Evolutionary conservation across 2,888 invertebrate species (phyloP).

Genomic region (Microdon myrmicae): DNA sequence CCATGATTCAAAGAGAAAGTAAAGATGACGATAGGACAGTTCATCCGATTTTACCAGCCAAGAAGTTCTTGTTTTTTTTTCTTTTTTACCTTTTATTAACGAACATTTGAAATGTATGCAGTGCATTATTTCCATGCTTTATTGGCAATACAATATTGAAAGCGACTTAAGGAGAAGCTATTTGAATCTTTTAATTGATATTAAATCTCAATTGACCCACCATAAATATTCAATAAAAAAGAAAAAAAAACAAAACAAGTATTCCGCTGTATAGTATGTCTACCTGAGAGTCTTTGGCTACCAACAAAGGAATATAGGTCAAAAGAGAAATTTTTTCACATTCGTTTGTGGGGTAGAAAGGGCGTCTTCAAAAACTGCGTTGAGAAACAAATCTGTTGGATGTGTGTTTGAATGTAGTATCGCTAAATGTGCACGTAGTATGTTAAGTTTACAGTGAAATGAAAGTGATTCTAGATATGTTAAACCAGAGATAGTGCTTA

Average conservation of each 20-base stretch:
- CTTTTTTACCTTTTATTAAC: too few relatives aligned
- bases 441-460: slow-evolving; percentile 10
- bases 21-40: slow-evolving; percentile 18
- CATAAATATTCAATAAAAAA: too few relatives aligned
- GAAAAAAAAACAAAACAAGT: too few relatives aligned
- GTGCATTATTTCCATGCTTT: too few relatives aligned
- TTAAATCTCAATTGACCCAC: slow-evolving; percentile 1
- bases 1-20: slow-evolving; percentile 36
- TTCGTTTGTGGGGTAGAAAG: slow-evolving; percentile 16
- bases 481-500: background rate
- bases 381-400: slow-evolving; percentile 9
- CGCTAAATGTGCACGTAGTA: slow-evolving; percentile 11
- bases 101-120: too few relatives aligned
- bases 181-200: background rate
- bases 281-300: slow-evolving; percentile 6
- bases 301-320: slow-evolving; percentile 21
- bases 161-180: background rate
- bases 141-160: too few relatives aligned
- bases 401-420: slow-evolving; percentile 1
- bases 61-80: slow-evolving; percentile 8
- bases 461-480: slow-evolving; percentile 15
- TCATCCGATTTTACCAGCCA: slow-evolving; percentile 15
- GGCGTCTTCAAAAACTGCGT: slow-evolving; percentile 8
- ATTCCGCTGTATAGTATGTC: too few relatives aligned
- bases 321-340: slow-evolving; percentile 37